A percentile compares a stretch with the other conserved stretches of the same genome.
Conservation (phyloP, 1,140 invertebrate genomes). For the Samia ricini region DNA sequence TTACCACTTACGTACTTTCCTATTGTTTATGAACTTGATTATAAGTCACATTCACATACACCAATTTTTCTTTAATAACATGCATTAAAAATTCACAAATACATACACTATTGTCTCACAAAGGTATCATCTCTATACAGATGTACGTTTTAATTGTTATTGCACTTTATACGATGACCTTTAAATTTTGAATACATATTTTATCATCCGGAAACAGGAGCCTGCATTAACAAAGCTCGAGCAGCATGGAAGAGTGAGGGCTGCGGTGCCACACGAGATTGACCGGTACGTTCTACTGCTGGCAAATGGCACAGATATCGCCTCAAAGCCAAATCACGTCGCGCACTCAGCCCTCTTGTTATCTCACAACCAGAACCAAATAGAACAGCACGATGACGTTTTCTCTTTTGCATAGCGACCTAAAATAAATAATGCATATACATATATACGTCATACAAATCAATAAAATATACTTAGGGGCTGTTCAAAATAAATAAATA, state of each 20-base stretch:
- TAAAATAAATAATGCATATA: constrained; percentile 29
- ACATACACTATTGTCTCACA: background rate
- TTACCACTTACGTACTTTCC: background rate
- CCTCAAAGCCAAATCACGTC: constrained; percentile 81
- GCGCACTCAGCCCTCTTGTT: constrained; percentile 80
- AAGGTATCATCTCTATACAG: background rate
- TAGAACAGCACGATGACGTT: constrained; percentile 63
- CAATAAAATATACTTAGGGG: too few species aligned
- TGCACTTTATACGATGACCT: background rate
- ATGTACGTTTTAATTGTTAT: background rate
- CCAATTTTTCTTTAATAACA: background rate
- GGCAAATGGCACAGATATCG: constrained; percentile 81
- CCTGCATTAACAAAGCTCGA: constrained; percentile 53
- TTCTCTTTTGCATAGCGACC: constrained; percentile 72
- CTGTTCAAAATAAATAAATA: too few species aligned
- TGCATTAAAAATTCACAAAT: background rate
- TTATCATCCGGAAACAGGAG: constrained; percentile 55
- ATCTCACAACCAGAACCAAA: constrained; percentile 74
- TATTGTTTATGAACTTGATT: background rate
- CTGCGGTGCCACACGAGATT: constrained; percentile 52
- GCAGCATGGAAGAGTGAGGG: constrained; percentile 57
- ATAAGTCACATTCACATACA: background rate
- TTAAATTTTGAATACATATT: constrained; percentile 9
- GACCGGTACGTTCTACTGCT: constrained; percentile 74
- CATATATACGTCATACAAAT: too few species aligned